Conservation (phyloP, 2,888 invertebrate genomes). For the Margaritifera margaritifera region DNA sequence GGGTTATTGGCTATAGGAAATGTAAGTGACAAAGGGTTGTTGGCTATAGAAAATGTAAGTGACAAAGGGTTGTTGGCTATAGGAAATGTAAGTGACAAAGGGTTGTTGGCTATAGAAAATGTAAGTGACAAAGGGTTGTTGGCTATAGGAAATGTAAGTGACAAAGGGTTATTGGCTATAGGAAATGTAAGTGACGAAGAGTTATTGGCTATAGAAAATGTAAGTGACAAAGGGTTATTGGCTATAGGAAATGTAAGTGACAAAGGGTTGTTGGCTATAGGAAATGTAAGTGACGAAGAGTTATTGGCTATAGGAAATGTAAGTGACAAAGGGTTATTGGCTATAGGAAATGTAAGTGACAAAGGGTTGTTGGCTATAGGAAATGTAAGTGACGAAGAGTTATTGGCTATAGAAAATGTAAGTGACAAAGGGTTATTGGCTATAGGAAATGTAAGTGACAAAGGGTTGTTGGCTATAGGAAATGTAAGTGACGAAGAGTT, state of each 20-base stretch:
- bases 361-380: constrained; percentile 98
- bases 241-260: constrained; percentile 99
- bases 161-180: constrained; percentile 97
- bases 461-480: constrained; percentile 97
- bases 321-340: constrained; percentile 96
- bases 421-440: constrained; percentile 97
- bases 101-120: constrained; percentile 97
- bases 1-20: constrained; percentile 98
- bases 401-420: constrained; percentile 98
- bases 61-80: constrained; percentile 98
- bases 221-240: constrained; percentile 95
- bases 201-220: constrained; percentile 96
- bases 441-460: constrained; percentile 99
- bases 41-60: constrained; percentile 98
- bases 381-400: constrained; percentile 95
- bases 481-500: constrained; percentile 98
- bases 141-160: constrained; percentile 98
- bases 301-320: constrained; percentile 97
- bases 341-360: constrained; percentile 99
- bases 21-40: constrained; percentile 95
- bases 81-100: constrained; percentile 98
- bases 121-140: constrained; percentile 96
- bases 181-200: constrained; percentile 99
- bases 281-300: constrained; percentile 97
- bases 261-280: constrained; percentile 97